Percentiles rank a stretch among this genome's conserved stretches.
Evolutionary conservation across 2,113 vertebrate species (phyloP).

Genomic region (Vicugna pacos): DNA sequence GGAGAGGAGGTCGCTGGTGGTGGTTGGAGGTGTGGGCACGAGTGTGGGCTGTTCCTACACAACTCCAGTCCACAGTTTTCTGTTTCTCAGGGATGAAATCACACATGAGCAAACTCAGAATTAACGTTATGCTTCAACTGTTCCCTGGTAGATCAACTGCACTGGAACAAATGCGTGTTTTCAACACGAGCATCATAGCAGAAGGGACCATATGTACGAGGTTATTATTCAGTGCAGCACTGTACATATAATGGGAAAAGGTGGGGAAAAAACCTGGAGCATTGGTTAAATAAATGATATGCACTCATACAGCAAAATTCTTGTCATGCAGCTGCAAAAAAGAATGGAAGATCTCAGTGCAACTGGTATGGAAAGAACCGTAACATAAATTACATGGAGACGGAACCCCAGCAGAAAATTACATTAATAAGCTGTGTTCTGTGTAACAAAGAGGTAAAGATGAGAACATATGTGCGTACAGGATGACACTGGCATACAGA

Average conservation of each 20-base stretch:
- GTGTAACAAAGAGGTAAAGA: background rate
- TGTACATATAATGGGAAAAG: background rate
- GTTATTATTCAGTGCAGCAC: background rate
- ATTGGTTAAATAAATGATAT: background rate
- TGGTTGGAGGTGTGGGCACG: rapidly evolving
- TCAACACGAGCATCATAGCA: background rate
- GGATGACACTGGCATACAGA: background rate
- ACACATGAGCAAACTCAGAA: background rate
- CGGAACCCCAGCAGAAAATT: background rate
- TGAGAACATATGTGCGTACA: background rate
- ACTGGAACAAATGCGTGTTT: background rate
- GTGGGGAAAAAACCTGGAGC: background rate
- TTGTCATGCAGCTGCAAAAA: background rate
- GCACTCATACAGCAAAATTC: background rate
- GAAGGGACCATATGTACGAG: no score
- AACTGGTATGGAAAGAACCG: background rate
- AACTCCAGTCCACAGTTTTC: background rate
- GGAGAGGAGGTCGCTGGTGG: rapidly evolving
- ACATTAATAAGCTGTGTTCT: background rate
- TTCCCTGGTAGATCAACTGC: background rate
- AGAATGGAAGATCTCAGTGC: background rate
- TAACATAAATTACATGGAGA: background rate
- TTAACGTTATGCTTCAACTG: rapidly evolving
- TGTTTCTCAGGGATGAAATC: background rate
- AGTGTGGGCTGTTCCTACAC: background rate